A percentile compares a stretch with the other conserved stretches of the same genome.
Evolutionary conservation across 2,113 vertebrate species (phyloP).

Genomic region (Myotis brandtii): DNA sequence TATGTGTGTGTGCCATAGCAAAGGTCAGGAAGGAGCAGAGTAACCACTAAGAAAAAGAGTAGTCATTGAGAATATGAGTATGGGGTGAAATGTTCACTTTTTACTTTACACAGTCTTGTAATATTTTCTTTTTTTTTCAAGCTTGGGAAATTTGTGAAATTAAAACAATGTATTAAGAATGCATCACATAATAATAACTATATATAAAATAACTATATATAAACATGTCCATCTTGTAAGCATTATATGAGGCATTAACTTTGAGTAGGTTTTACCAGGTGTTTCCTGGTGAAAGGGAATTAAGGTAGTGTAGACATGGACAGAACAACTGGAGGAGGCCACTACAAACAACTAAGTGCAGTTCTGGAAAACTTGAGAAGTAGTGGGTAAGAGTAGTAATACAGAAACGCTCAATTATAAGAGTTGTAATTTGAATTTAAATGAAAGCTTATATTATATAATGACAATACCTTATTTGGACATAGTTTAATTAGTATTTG

Average conservation of each 20-base stretch:
- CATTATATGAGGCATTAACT: not conserved
- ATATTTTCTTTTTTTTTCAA: not conserved
- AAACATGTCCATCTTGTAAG: not conserved
- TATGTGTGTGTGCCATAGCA: not conserved
- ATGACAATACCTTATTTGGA: slow-evolving; percentile 64
- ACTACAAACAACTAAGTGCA: not conserved
- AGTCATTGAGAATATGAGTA: not conserved
- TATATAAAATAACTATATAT: not conserved
- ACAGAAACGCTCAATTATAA: not conserved
- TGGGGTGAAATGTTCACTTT: not conserved
- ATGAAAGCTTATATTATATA: not conserved
- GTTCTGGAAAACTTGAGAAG: not conserved
- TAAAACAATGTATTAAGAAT: slow-evolving; percentile 2
- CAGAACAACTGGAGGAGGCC: not conserved
- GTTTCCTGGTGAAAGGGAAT: not conserved
- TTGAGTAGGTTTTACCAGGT: not conserved
- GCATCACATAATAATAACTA: not conserved
- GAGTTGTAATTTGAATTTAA: slow-evolving; percentile 49
- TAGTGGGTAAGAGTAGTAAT: not conserved
- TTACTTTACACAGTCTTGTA: not conserved
- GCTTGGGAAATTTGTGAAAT: not conserved
- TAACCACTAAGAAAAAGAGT: not conserved
- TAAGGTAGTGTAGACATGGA: not conserved
- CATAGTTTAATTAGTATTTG: slow-evolving; percentile 76
- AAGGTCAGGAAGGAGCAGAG: not conserved